Base-by-base conservation (phyloP, 2,888 invertebrate species). In the Seira ritae region DNA sequence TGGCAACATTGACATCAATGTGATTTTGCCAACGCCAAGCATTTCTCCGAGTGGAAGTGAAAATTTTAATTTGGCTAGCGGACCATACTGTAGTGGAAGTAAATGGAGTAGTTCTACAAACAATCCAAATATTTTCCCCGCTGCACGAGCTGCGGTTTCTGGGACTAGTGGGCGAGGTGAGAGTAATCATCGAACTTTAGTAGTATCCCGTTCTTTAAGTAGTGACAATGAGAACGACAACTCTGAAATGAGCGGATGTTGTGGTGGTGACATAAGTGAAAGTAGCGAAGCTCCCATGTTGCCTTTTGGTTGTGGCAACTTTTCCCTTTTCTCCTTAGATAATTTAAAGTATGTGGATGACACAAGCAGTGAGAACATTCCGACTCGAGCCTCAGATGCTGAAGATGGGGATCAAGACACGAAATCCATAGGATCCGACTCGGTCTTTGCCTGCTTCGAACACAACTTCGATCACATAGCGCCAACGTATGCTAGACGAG, bases 1-100 rank as follows among this genome's bases (percentile, higher is more conserved):
- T n/a, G 86, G 86, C 66, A 86, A 80, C 73, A 90, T 90, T 72
- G 89, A 89, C 84, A 89, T 90, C 83, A 89, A 89, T 88, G 94
- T 95, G 86, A 95, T 95, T 87, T 94, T 95, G 90, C 94, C 95
- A 68, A 95, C 95, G 22, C 96, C 96, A n/a, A 95, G 96, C 77
- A 93, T 95, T 73, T 96, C 96, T 55, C 96, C 96, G 8, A 94
- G 94, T 90, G 94, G 94, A 46, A 96, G 96, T 90, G 94, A 94
- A 89, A 77, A 86, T 23, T 84, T 86, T 37, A 70, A 79, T 22
- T 19, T 72, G 37, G 50, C 46, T 12, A n/a, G 42, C 12, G 71
- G 65, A n/a, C 23, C 22, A 12, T 55, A 71, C 8, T 71, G 19
- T 23, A 50, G 68, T 10, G 78, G 70, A 31, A 31, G 31, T 31